Conservation (phyloP, 2,888 invertebrate species). For the Drosophila rellima region DNA sequence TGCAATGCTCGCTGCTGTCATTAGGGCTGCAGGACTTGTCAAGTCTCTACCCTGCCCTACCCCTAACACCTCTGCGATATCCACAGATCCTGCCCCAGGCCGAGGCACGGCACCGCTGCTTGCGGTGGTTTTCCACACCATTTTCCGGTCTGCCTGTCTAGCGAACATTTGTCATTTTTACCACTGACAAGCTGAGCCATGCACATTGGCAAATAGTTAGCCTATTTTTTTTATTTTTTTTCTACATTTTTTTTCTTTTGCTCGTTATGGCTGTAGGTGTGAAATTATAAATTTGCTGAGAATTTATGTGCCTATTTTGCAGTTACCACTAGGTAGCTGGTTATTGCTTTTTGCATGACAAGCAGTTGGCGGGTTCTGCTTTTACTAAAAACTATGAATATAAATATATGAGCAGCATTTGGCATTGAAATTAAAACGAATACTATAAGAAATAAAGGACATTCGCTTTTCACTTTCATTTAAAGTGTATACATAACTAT, state of each 20-base stretch:
- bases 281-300: conserved; percentile 75
- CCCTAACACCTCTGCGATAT: not conserved
- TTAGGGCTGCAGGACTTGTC: conserved; percentile 53
- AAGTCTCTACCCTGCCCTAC: not conserved
- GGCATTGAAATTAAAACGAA: conserved; percentile 9
- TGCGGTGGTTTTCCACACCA: conserved; percentile 40
- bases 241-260: conserved; percentile 14
- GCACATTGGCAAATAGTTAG: conserved; percentile 77
- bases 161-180: conserved; percentile 73
- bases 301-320: conserved; percentile 71
- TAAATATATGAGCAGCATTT: not conserved
- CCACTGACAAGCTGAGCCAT: conserved; percentile 69
- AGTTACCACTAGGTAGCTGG: conserved; percentile 47
- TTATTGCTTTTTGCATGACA: conserved; percentile 55
- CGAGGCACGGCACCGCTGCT: not conserved
- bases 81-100: not conserved
- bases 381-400: conserved; percentile 8
- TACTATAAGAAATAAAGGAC: not conserved
- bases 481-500: not conserved
- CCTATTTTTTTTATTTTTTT: conserved; percentile 34
- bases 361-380: conserved; percentile 23
- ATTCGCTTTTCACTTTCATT: too few relatives aligned
- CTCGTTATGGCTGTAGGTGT: conserved; percentile 71
- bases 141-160: conserved; percentile 72
- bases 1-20: conserved; percentile 74